These are phyloP conservation scores for Phylloscopus trochilus DNA, from an alignment of 2,113 vertebrate genomes.

Conservation along the genomic window DNA sequence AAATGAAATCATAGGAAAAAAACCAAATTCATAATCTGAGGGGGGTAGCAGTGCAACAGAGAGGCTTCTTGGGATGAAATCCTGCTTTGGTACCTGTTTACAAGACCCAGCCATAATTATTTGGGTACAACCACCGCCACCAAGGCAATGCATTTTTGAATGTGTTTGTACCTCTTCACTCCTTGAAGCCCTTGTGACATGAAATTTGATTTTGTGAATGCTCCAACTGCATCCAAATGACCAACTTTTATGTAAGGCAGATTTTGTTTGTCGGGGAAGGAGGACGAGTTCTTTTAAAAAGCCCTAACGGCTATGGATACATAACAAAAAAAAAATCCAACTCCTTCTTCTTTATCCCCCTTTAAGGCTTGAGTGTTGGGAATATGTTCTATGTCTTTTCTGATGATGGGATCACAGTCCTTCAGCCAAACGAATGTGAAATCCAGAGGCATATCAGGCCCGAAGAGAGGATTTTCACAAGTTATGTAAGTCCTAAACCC, in stretches of 20 bases:
- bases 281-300: not conserved
- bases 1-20: not conserved
- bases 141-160: conserved; percentile 66
- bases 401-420: conserved; percentile 84
- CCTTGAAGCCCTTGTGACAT: conserved; percentile 29
- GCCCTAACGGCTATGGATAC: not conserved
- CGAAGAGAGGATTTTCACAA: conserved; percentile 86
- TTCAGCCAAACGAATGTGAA: conserved; percentile 91
- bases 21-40: not conserved
- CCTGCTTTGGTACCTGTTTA: accelerated
- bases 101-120: not conserved
- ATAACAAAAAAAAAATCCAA: not conserved
- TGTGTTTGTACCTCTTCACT: conserved; percentile 37
- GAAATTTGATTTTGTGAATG: conserved; percentile 20
- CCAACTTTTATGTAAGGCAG: not conserved
- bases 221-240: not conserved
- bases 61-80: not conserved
- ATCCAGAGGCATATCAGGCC: conserved; percentile 86
- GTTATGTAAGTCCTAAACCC: conserved; percentile 80
- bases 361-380: conserved; percentile 89
- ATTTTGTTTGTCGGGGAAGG: not conserved
- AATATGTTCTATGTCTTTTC: conserved; percentile 97
- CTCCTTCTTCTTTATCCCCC: conserved; percentile 41
- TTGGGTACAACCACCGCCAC: not conserved
- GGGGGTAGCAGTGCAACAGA: not conserved